Base-by-base conservation (phyloP, 2,888 invertebrate species). In the Ennomos quercinarius region DNA sequence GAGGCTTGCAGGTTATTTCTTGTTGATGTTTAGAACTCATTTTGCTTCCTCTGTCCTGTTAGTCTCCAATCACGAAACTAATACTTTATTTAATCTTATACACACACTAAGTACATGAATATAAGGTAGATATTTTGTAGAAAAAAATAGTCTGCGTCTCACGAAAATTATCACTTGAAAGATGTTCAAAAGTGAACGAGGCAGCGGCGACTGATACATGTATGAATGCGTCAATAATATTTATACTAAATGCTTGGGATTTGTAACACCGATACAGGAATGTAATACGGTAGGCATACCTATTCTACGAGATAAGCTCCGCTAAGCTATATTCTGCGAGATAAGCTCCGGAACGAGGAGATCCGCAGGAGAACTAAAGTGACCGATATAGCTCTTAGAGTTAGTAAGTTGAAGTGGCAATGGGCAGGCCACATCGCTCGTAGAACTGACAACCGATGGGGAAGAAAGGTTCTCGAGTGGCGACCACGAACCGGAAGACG, bases 1-100 rank as follows among this genome's bases (percentile, higher is more conserved):
- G 86, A 12, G 95, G 95, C 61, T 84, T 81, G 62, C 91, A 92
- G 70, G 77, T 80, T 72, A 87, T 70, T 67, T 80, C 80, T 10
- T 74, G 17, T 10, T 74, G 17, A 17, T 35, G 13, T 41, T 8
- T 49, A 13, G 4, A 10, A 43, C 51, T 53, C 52, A 49, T 52
- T 41, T 53, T 49, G 35, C 13, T 27, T 17, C 3, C 17, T 17
- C 17, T 17, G 17, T 17, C 17, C 9, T 41, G 42, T 46, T 8
- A 44, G 39, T 12, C 58, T 53, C 17, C 13, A n/a, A 40, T 37
- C 50, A 50, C 45, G 17, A 42, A 39, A 36, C 13, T 37, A 47
- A 17, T 17, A 17, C 3, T 17, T 17, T 3, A 17, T 45, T 45
- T 53, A 27, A 0, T 9, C 10, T 13, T 10, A 13, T 17, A 42